Conservation (phyloP, 2,888 invertebrate species). For the Orchesellides sinensis region DNA sequence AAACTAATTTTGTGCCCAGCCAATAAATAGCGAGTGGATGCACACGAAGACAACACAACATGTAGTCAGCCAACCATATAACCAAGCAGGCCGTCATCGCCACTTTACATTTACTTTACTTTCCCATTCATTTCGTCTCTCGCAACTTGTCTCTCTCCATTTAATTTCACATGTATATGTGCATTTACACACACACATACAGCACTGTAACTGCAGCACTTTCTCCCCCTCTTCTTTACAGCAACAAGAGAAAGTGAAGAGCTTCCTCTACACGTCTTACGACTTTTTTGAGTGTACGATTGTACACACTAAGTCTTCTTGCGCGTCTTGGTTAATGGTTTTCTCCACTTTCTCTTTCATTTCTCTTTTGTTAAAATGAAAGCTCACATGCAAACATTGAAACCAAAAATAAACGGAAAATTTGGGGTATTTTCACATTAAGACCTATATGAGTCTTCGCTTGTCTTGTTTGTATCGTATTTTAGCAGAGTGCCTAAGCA, state of each 20-base stretch:
- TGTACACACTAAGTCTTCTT: constrained; percentile 2
- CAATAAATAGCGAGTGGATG: constrained; percentile 35
- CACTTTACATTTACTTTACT: constrained; percentile 33
- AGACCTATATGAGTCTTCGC: background rate
- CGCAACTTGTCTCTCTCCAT: constrained; percentile 57
- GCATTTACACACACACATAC: too few species aligned
- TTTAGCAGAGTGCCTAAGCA: too few species aligned
- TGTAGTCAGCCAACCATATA: background rate
- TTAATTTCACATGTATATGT: constrained; percentile 56
- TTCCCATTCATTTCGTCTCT: constrained; percentile 25
- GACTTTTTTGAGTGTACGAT: background rate
- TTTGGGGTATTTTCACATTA: constrained; percentile 8
- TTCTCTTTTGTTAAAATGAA: constrained; percentile 29
- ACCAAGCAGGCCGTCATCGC: constrained; percentile 44
- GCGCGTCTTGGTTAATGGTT: constrained; percentile 42
- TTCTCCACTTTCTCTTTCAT: constrained; percentile 17
- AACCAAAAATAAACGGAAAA: background rate
- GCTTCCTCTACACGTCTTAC: background rate
- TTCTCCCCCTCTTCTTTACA: constrained; percentile 20
- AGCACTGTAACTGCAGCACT: constrained; percentile 9
- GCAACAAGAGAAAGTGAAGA: constrained; percentile 38
- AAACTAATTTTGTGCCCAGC: constrained; percentile 54
- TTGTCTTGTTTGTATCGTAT: background rate
- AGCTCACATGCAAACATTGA: constrained; percentile 44
- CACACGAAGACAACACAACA: background rate